Percentiles rank a stretch among this genome's conserved stretches.
These are phyloP conservation scores for Trinectes maculatus DNA, from an alignment of 2,113 vertebrate species.

Conservation along the genomic window DNA sequence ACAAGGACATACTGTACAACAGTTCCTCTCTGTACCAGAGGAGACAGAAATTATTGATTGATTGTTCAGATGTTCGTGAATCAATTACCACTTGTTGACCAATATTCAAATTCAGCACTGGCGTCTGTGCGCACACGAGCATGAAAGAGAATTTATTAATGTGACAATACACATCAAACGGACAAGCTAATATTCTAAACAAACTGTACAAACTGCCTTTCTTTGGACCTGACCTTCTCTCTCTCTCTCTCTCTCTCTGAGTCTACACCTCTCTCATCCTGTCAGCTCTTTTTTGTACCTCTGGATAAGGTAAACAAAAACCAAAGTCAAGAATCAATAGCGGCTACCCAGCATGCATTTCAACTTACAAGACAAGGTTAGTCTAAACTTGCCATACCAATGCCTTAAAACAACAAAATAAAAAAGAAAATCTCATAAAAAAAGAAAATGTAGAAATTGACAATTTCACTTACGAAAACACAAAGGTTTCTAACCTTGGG, in stretches of 20 bases:
- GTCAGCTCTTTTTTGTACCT: conserved; percentile 13
- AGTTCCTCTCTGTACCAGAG: not conserved
- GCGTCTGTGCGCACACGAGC: not conserved
- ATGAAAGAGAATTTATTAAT: conserved; percentile 9
- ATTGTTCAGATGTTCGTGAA: not conserved
- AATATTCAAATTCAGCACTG: conserved; percentile 10
- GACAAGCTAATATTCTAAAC: conserved; percentile 40
- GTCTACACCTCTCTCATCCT: conserved; percentile 18
- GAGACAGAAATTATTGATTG: not conserved
- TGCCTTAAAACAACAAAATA: not conserved
- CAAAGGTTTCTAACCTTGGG: not conserved
- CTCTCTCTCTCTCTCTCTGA: not conserved
- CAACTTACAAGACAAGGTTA: conserved; percentile 26
- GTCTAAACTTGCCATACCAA: conserved; percentile 27
- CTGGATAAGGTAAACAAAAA: conserved; percentile 30
- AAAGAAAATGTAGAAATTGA: not conserved
- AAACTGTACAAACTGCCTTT: conserved; percentile 50
- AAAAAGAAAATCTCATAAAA: conserved; percentile 1
- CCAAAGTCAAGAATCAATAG: conserved; percentile 49
- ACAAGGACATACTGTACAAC: not conserved
- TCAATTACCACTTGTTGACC: not conserved
- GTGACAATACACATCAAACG: conserved; percentile 11
- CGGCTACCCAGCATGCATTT: conserved; percentile 24
- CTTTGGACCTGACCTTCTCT: conserved; percentile 19
- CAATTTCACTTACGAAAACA: conserved; percentile 1